Conservation (phyloP, 2,113 vertebrate species). For the Bufo gargarizans region DNA sequence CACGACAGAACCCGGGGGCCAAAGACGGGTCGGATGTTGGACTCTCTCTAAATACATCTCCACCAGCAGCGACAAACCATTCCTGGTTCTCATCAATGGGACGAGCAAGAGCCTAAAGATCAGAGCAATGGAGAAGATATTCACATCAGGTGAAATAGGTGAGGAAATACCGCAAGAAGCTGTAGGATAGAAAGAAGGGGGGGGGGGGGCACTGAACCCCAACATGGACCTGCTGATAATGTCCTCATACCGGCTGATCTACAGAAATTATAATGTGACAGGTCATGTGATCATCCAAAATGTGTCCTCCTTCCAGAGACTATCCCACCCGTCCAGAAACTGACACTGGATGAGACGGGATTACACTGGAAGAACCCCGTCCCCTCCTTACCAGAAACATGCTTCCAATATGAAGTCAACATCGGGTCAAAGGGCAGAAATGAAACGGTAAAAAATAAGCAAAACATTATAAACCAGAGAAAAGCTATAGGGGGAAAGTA, state of each 20-base stretch:
- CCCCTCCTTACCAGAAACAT: constrained; percentile 60
- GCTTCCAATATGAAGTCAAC: constrained; percentile 71
- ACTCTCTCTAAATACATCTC: constrained; percentile 62
- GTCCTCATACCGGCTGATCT: not conserved
- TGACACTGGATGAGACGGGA: constrained; percentile 63
- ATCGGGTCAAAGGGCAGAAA: constrained; percentile 60
- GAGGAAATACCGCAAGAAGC: constrained; percentile 50
- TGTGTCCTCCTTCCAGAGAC: constrained; percentile 61
- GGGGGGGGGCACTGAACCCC: not conserved
- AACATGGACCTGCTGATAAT: not conserved
- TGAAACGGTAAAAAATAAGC: constrained; percentile 66
- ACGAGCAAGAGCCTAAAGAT: constrained; percentile 66
- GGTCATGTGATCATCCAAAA: not conserved
- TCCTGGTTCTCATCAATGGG: constrained; percentile 68
- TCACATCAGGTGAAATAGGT: constrained; percentile 69
- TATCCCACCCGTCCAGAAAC: constrained; percentile 68
- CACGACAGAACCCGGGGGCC: constrained; percentile 51
- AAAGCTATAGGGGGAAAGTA: too few species aligned
- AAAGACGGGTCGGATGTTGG: constrained; percentile 61
- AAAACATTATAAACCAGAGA: not conserved
- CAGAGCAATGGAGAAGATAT: constrained; percentile 68
- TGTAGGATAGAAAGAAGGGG: too few species aligned
- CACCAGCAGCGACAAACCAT: not conserved
- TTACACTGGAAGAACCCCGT: constrained; percentile 71
- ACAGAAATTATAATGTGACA: not conserved